A percentile compares a stretch with the other conserved stretches of the same genome.
These are phyloP conservation scores for Telmatherina bonti DNA, from an alignment of 2,797 vertebrate species.

Conservation along the genomic window DNA sequence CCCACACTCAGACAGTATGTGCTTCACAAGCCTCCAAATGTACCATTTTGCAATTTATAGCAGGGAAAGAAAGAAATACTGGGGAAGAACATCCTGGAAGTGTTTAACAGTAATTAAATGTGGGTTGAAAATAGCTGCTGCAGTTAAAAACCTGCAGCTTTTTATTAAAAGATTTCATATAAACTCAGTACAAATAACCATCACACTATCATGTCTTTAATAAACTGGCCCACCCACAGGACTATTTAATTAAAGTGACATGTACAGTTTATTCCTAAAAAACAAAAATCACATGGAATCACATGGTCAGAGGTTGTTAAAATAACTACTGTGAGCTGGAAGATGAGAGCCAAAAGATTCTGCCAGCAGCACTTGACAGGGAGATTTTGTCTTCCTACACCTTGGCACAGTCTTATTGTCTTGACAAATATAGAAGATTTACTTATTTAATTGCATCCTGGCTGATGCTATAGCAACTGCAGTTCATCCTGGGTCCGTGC, in stretches of 20 bases:
- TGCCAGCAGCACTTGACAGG: slow-evolving; percentile 37
- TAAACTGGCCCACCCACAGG: neutral
- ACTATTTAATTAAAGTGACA: neutral
- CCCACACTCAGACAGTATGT: slow-evolving; percentile 37
- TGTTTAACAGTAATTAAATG: slow-evolving; percentile 30
- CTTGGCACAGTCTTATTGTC: slow-evolving; percentile 39
- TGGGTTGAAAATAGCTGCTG: slow-evolving; percentile 26
- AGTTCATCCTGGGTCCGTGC: slow-evolving; percentile 16
- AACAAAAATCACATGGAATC: neutral
- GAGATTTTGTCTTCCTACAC: slow-evolving; percentile 28
- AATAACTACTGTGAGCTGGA: slow-evolving; percentile 4
- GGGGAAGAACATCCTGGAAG: slow-evolving; percentile 32
- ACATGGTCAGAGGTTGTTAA: neutral
- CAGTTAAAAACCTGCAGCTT: slow-evolving; percentile 29
- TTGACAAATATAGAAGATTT: slow-evolving; percentile 29
- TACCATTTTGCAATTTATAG: slow-evolving; percentile 34
- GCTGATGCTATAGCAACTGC: slow-evolving; percentile 17
- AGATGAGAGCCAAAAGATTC: slow-evolving; percentile 52
- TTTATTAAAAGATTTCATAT: slow-evolving; percentile 19
- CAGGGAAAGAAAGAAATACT: neutral
- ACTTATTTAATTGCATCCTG: slow-evolving; percentile 54
- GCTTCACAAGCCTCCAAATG: slow-evolving; percentile 25
- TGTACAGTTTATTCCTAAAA: neutral
- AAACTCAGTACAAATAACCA: neutral
- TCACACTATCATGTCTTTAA: neutral